Percentiles rank a stretch among this genome's conserved stretches.
phyloP scores from a whole-genome alignment of 2,888 invertebrate genomes.

The Adelphocoris suturalis region DNA sequence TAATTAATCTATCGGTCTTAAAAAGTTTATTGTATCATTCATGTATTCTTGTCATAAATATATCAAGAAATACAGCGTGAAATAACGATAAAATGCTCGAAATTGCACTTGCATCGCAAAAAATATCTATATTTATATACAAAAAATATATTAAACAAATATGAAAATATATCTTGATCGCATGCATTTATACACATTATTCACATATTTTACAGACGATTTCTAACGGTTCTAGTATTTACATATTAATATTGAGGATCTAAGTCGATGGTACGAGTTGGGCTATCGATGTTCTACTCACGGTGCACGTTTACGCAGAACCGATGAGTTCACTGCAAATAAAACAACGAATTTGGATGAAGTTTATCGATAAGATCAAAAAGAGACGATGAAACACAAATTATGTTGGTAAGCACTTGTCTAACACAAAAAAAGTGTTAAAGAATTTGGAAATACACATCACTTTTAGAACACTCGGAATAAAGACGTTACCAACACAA shows the following conservation, averaged over 20 bases:
- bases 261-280: slow-evolving; percentile 31
- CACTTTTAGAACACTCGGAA: too few species aligned
- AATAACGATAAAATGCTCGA: background rate
- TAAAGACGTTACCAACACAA: too few species aligned
- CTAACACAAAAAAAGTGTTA: too few species aligned
- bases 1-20: background rate
- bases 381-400: too few species aligned
- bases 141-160: slow-evolving; percentile 29
- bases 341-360: background rate
- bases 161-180: slow-evolving; percentile 40
- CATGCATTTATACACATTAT: slow-evolving; percentile 24
- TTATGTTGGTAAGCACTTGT: too few species aligned
- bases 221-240: background rate
- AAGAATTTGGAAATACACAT: too few species aligned
- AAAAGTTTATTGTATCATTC: background rate
- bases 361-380: too few species aligned
- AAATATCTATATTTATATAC: background rate
- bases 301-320: slow-evolving; percentile 26
- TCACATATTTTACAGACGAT: slow-evolving; percentile 3
- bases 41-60: background rate
- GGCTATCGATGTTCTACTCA: background rate
- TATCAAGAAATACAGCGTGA: background rate
- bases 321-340: slow-evolving; percentile 51
- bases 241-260: slow-evolving; percentile 18
- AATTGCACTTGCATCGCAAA: background rate